A percentile compares a stretch with the other conserved stretches of the same genome.
These are phyloP conservation scores for Leptonema lineaticorne DNA, from an alignment of 1,140 invertebrate species.

Conservation along the genomic window DNA sequence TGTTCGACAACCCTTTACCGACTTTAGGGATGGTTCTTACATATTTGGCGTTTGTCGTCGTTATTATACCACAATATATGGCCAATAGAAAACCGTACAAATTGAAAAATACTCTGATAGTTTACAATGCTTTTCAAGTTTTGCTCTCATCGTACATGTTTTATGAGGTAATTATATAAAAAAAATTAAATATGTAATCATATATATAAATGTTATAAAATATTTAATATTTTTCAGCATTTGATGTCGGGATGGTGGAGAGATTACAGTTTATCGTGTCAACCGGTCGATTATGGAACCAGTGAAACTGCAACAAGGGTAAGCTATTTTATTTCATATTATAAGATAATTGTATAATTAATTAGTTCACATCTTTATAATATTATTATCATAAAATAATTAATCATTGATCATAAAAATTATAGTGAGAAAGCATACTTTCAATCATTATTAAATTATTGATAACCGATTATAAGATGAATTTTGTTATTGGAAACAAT, in stretches of 20 bases:
- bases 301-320: conserved; percentile 79
- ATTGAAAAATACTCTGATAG: conserved; percentile 75
- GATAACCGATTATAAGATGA: too few species aligned
- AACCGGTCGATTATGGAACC: conserved; percentile 89
- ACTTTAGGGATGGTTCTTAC: conserved; percentile 78
- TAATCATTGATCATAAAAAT: too few species aligned
- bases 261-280: conserved; percentile 89
- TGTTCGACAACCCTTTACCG: conserved; percentile 87
- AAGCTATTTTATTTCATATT: conserved; percentile 50
- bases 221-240: conserved; percentile 62
- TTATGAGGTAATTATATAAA: conserved; percentile 70
- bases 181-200: too few species aligned
- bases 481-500: too few species aligned
- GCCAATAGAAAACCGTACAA: conserved; percentile 83
- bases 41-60: conserved; percentile 79
- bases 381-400: too few species aligned
- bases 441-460: too few species aligned
- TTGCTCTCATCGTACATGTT: conserved; percentile 84
- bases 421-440: too few species aligned
- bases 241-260: conserved; percentile 82
- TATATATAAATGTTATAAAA: too few species aligned
- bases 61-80: conserved; percentile 85
- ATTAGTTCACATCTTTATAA: neutral
- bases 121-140: conserved; percentile 89
- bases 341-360: neutral